Evolutionary conservation across 2,113 vertebrate species (phyloP), one percentile per base, ranked within the genome.

Genomic region (Pangasianodon gigas): DNA sequence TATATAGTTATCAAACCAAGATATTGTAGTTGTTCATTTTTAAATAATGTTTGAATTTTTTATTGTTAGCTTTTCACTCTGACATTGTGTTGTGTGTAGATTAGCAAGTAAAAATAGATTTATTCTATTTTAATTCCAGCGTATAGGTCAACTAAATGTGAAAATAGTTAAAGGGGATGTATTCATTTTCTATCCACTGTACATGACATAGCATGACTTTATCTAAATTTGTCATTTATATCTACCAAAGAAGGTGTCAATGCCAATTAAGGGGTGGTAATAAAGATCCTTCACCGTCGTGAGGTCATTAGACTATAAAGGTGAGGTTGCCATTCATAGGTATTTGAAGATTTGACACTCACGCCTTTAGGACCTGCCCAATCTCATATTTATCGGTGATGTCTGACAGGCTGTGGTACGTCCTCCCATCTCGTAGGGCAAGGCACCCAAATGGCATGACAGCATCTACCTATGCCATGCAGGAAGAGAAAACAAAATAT

Each of bases 361-460:
- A 97, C 97, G 96, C 96, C 91, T 96, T 94, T 86, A 97, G 95
- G 82, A 97, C 94, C 91, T 97, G 96, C 90, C 97, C 97, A 65
- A 97, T 96, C 92, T 97, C 96, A 93, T 97, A 97, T 91, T 97
- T 97, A 94, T 97, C 97, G 0, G 95, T 96, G 95, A 97, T 94
- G 89, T 97, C 97, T 79, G 95, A 95, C 7, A 96, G 95, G 92
- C 93, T 96, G 90, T 94, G 93, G 92, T 96, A 97, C 4, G 69
- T 95, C 89, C 96, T 96, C 95, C 96, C 96, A 92, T 96, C 96
- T 92, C 96, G 96, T 92, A 96, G 94, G 94, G 96, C 96, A 94
- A 97, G 96, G 94, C 97, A 97, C 90, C 95, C 96, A 96, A 97
- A 97, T 92, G 96, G 96, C 96, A 97, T 97, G 94, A 89, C 95